Conservation (phyloP, 2,797 vertebrate genomes). For the Cryptoblepharus egeriae region DNA sequence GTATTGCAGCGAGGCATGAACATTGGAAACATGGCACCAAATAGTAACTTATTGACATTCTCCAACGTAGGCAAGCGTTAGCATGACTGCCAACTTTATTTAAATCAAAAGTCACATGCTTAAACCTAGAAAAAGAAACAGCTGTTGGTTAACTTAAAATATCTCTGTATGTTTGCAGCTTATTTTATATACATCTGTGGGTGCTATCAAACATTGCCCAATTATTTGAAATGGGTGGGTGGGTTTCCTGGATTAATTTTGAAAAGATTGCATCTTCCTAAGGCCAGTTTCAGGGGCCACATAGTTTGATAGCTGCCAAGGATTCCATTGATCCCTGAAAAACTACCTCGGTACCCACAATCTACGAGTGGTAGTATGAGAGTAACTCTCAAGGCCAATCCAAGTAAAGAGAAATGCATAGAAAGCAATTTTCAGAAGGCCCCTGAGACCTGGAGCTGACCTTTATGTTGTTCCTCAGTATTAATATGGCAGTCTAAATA, state of each 20-base stretch:
- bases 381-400: too few relatives aligned
- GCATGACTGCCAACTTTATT: background rate
- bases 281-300: too few relatives aligned
- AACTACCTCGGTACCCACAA: too few relatives aligned
- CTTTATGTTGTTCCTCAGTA: background rate
- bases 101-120: slow-evolving; percentile 2
- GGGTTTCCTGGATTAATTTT: background rate
- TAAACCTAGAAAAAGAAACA: slow-evolving; percentile 27
- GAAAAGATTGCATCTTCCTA: background rate
- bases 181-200: background rate
- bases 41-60: background rate
- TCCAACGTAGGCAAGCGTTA: background rate
- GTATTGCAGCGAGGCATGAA: slow-evolving; percentile 45
- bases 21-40: slow-evolving; percentile 14
- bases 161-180: slow-evolving; percentile 11
- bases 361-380: too few relatives aligned
- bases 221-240: background rate
- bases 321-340: too few relatives aligned
- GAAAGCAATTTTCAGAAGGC: too few relatives aligned
- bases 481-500: background rate
- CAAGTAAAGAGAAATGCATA: too few relatives aligned
- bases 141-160: slow-evolving; percentile 21
- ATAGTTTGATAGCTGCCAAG: too few relatives aligned
- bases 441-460: too few relatives aligned
- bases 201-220: background rate